Conservation (phyloP, 2,797 vertebrate species). For the Morelia viridis region DNA sequence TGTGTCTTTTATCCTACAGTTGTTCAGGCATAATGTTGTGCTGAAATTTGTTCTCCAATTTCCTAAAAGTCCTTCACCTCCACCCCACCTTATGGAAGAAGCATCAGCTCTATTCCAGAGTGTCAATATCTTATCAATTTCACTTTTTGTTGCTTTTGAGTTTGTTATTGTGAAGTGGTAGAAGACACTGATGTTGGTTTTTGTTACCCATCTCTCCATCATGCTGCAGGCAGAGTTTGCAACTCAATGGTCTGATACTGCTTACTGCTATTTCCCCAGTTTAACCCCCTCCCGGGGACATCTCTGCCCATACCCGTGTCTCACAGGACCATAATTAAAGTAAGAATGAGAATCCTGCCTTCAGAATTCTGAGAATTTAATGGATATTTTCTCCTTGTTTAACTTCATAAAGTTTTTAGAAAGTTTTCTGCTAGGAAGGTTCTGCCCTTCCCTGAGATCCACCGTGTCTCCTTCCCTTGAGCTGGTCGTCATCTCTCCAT, state of each 20-base stretch:
- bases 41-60: background rate
- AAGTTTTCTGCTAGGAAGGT: no score
- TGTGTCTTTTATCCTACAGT: background rate
- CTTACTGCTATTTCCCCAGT: background rate
- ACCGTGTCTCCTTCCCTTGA: no score
- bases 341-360: background rate
- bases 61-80: background rate
- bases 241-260: background rate
- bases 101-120: background rate
- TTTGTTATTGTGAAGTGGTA: background rate
- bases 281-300: background rate
- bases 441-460: no score
- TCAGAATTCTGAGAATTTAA: background rate
- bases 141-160: background rate
- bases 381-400: background rate
- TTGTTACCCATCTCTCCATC: background rate
- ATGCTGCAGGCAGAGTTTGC: background rate
- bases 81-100: background rate
- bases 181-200: background rate
- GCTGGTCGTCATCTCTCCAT: no score
- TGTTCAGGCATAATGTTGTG: background rate
- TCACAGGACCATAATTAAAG: background rate
- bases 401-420: background rate
- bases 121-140: background rate
- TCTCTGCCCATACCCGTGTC: background rate